Evolutionary conservation across 2,113 vertebrate species (phyloP), one percentile per base, ranked within the genome.

Genomic region (Melanotaenia duboulayi): DNA sequence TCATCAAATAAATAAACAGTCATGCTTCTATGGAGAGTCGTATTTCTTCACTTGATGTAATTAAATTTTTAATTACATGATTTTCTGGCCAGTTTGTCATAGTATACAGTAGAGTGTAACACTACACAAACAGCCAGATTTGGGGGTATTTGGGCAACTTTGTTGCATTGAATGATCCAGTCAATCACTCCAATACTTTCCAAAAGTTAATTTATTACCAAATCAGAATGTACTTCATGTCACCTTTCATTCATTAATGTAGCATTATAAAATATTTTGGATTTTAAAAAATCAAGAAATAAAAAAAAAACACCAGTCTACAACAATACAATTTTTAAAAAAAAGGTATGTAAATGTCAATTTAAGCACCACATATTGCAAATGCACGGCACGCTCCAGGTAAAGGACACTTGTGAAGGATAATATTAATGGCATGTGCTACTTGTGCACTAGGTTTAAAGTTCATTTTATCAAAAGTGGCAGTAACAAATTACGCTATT

Each of bases 21-120:
- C n/a, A n/a, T n/a, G n/a, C 42, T 50, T 44, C 0, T 17, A 19
- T 4, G 24, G 20, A 44, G 19, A 57, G 22, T 49, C 11, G 17
- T 4, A 71, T 20, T 28, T 52, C 39, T 24, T 28, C 44, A 52
- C 12, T 17, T 20, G 19, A 10, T 46, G 28, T 19, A 9, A 42
- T 50, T 66, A n/a, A 56, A 66, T 2, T 28, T 1, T 25, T 65
- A 24, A 65, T 74, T 44, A 35, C 12, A 24, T 78, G 39, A 37
- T 23, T 65, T 3, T 39, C 19, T 49, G 4, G 32, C 23, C 20
- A 49, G n/a, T 44, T 60, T 16, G 44, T 72, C 25, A 57, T 28
- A 13, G 23, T 42, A 3, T 1, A 42, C 14, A 28, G 28, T 48
- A 48, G 5, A 35, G 32, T 9, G 5, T 9, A 2, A 16, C 42